These are phyloP conservation scores for Amphiprion percula DNA, from an alignment of 2,113 vertebrate species.

Conservation along the genomic window DNA sequence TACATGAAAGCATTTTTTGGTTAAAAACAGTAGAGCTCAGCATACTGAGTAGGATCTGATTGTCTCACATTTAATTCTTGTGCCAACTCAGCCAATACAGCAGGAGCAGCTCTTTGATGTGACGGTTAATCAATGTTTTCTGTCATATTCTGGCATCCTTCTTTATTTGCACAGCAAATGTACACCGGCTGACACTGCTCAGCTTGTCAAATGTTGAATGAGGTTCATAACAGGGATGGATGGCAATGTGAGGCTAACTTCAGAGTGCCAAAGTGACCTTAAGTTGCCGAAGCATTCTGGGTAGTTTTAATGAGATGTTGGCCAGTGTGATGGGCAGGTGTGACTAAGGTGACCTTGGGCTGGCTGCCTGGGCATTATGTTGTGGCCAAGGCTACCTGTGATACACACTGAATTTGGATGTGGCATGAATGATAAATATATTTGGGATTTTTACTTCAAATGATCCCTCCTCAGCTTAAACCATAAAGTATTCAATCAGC, in stretches of 20 bases:
- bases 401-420: slow-evolving; percentile 32
- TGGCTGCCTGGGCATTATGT: slow-evolving; percentile 14
- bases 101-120: slow-evolving; percentile 43
- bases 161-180: slow-evolving; percentile 35
- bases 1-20: slow-evolving; percentile 17
- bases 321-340: slow-evolving; percentile 54
- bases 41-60: slow-evolving; percentile 46
- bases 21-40: slow-evolving; percentile 37
- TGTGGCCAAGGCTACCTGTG: slow-evolving; percentile 39
- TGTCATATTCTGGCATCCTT: slow-evolving; percentile 30
- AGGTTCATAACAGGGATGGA: slow-evolving; percentile 37
- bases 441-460: not conserved
- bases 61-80: slow-evolving; percentile 29
- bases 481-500: not conserved
- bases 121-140: slow-evolving; percentile 60
- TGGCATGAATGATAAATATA: slow-evolving; percentile 16
- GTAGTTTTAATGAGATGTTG: slow-evolving; percentile 65
- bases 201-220: slow-evolving; percentile 28
- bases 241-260: slow-evolving; percentile 19
- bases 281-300: slow-evolving; percentile 40
- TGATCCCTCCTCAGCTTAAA: not conserved
- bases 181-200: slow-evolving; percentile 20
- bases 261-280: slow-evolving; percentile 41
- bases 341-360: slow-evolving; percentile 49
- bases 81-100: slow-evolving; percentile 13